Evolutionary conservation across 2,888 invertebrate species (phyloP).

Genomic region (Noctua fimbriata): DNA sequence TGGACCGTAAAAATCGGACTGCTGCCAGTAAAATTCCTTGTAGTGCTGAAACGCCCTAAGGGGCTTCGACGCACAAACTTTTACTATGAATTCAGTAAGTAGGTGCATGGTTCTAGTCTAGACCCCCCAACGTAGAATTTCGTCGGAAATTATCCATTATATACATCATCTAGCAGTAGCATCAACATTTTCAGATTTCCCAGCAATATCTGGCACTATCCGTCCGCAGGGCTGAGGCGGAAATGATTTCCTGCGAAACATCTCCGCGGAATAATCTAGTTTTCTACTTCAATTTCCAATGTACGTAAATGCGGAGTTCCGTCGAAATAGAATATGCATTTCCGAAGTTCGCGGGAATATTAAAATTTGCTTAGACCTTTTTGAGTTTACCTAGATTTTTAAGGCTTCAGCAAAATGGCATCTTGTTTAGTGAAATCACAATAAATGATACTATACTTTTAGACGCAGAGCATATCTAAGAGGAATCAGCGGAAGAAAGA

Average conservation of each 20-base stretch:
- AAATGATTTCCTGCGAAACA: constrained; percentile 12
- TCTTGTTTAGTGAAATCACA: background rate
- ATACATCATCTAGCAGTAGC: background rate
- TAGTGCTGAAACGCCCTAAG: too few relatives aligned
- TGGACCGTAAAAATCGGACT: too few relatives aligned
- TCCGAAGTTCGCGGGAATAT: background rate
- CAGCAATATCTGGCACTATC: background rate
- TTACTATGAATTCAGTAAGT: background rate
- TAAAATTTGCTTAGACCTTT: background rate
- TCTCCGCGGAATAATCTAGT: background rate
- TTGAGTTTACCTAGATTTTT: background rate
- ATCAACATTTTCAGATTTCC: background rate
- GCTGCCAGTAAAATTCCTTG: too few relatives aligned
- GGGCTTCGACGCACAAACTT: background rate
- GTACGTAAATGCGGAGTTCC: background rate
- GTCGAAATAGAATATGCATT: background rate
- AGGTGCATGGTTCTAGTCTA: background rate
- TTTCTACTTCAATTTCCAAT: background rate
- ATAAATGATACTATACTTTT: background rate
- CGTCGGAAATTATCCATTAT: background rate
- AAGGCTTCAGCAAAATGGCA: background rate
- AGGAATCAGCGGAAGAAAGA: too few relatives aligned
- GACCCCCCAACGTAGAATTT: background rate
- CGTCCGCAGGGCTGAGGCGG: background rate
- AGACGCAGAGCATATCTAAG: background rate